These are phyloP conservation scores for Strongylocentrotus purpuratus DNA, from an alignment of 35 echinoderm and acorn worm species.

Conservation along the genomic window DNA sequence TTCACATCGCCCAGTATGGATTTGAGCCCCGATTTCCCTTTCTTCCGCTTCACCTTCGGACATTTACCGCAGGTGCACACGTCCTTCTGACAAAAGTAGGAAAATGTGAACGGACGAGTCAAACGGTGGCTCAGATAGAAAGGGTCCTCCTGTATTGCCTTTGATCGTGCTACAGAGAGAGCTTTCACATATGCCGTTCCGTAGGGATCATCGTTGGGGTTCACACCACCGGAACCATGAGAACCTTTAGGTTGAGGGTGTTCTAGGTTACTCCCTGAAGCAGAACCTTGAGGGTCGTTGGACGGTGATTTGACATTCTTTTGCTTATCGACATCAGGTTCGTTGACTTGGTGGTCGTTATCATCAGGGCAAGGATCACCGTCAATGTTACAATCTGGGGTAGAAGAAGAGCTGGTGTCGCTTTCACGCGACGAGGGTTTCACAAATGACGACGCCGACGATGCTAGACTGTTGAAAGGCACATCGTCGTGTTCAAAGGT, in stretches of 20 bases:
- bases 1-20: slow-evolving; percentile 62
- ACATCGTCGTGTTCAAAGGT: background rate
- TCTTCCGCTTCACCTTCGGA: slow-evolving; percentile 18
- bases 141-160: slow-evolving; percentile 43
- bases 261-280: background rate
- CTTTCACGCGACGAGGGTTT: background rate
- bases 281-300: background rate
- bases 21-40: slow-evolving; percentile 42
- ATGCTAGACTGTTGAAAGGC: slow-evolving; percentile 7
- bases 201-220: slow-evolving; percentile 46
- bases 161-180: slow-evolving; percentile 41
- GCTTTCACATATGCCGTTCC: slow-evolving; percentile 58
- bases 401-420: background rate
- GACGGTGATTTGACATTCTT: background rate
- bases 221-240: background rate
- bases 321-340: background rate
- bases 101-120: slow-evolving; percentile 62
- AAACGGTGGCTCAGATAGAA: slow-evolving; percentile 21
- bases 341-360: background rate
- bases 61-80: slow-evolving; percentile 36
- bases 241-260: background rate
- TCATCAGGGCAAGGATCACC: background rate
- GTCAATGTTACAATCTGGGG: background rate
- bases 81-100: slow-evolving; percentile 56
- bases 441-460: background rate